Evolutionary conservation across 1,140 invertebrate species (phyloP).

Genomic region (Atta cephalotes): DNA sequence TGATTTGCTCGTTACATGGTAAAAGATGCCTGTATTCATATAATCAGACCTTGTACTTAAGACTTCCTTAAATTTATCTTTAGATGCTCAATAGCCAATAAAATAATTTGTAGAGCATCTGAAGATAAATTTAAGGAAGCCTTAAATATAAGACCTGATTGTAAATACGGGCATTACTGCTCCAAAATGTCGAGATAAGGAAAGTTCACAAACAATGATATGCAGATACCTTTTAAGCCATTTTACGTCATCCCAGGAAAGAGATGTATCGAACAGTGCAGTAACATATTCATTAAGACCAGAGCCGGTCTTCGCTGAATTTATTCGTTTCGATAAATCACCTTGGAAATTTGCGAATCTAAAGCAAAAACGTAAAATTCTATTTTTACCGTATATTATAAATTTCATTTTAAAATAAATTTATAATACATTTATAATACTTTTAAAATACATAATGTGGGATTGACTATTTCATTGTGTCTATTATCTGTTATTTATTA

Average conservation of each 20-base stretch:
- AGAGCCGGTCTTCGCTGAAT: conserved; percentile 87
- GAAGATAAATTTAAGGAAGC: no score
- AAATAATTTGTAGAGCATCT: no score
- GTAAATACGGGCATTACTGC: not conserved
- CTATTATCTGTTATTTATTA: not conserved
- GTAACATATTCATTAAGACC: conserved; percentile 92
- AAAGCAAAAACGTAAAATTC: conserved; percentile 57
- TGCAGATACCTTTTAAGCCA: conserved; percentile 91
- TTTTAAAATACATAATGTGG: not conserved
- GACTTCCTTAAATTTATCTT: no score
- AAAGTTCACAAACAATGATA: conserved; percentile 26
- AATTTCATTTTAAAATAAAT: not conserved
- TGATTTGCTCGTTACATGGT: not conserved
- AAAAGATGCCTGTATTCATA: not conserved
- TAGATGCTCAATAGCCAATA: no score
- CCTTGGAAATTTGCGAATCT: conserved; percentile 92
- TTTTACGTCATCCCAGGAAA: conserved; percentile 94
- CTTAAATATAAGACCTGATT: no score
- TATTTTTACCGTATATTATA: not conserved
- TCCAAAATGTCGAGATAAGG: conserved; percentile 38
- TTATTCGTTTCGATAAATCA: conserved; percentile 87
- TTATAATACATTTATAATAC: no score
- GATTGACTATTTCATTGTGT: not conserved
- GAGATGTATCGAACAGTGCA: conserved; percentile 91
- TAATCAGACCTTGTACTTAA: no score